Conservation (phyloP, 2,113 vertebrate genomes). For the Elgaria multicarinata region DNA sequence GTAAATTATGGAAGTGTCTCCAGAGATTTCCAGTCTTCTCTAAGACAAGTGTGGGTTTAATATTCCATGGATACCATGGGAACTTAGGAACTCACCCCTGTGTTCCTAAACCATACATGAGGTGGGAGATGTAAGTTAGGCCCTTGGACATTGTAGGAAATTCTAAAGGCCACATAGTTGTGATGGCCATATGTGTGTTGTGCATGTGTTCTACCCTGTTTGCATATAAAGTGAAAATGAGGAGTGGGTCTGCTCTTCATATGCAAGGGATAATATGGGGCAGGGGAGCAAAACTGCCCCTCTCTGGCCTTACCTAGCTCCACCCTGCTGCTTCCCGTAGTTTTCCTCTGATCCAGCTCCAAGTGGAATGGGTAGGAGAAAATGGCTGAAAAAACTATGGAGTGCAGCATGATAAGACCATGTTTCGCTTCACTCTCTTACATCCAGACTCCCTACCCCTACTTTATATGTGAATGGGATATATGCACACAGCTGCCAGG, state of each 20-base stretch:
- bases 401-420: not conserved
- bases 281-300: not conserved
- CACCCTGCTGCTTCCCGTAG: not conserved
- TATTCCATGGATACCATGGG: too few species aligned
- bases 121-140: not conserved
- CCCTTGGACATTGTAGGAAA: not conserved
- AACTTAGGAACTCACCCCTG: not conserved
- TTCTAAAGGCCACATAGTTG: not conserved
- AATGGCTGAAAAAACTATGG: not conserved
- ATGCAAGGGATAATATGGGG: not conserved
- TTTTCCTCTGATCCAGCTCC: not conserved
- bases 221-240: not conserved
- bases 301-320: not conserved
- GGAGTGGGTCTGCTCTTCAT: not conserved
- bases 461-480: not conserved
- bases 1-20: not conserved
- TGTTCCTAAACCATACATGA: not conserved
- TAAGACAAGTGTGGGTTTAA: not conserved
- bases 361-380: not conserved
- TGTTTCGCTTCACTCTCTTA: not conserved
- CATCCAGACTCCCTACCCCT: not conserved
- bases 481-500: not conserved
- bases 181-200: not conserved
- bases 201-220: not conserved
- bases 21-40: not conserved